A percentile compares a stretch with the other conserved stretches of the same genome.
These are phyloP conservation scores for Acleris holmiana DNA, from an alignment of 2,888 invertebrate species.

Conservation along the genomic window DNA sequence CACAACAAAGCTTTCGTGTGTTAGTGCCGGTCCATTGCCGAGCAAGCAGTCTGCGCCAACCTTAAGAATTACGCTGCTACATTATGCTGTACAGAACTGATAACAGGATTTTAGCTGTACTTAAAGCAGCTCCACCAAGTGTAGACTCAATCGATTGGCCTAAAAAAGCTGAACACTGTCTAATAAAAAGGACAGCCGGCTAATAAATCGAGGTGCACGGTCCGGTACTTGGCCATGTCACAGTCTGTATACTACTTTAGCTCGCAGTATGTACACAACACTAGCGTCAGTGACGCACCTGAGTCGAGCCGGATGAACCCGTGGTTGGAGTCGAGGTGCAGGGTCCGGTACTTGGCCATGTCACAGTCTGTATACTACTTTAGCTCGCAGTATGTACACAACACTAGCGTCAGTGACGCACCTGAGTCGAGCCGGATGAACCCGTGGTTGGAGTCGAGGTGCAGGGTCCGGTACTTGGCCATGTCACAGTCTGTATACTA, in stretches of 20 bases:
- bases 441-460: constrained; percentile 87
- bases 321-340: constrained; percentile 87
- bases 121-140: no score
- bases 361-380: constrained; percentile 88
- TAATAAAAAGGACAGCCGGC: no score
- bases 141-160: no score
- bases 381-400: constrained; percentile 83
- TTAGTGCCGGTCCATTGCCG: no score
- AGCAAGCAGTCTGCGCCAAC: no score
- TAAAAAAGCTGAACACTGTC: no score
- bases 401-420: constrained; percentile 46
- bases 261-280: constrained; percentile 80
- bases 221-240: constrained; percentile 88
- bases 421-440: constrained; percentile 86
- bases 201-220: no score
- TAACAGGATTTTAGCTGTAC: no score
- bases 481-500: constrained; percentile 87
- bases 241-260: constrained; percentile 88
- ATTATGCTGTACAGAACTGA: no score
- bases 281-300: constrained; percentile 61
- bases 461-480: constrained; percentile 87
- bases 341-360: constrained; percentile 87
- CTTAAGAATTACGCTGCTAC: no score
- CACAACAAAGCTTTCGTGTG: no score
- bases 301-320: constrained; percentile 85